These are phyloP conservation scores for Harpagifer antarcticus DNA, from an alignment of 2,797 vertebrate genomes.

Conservation along the genomic window DNA sequence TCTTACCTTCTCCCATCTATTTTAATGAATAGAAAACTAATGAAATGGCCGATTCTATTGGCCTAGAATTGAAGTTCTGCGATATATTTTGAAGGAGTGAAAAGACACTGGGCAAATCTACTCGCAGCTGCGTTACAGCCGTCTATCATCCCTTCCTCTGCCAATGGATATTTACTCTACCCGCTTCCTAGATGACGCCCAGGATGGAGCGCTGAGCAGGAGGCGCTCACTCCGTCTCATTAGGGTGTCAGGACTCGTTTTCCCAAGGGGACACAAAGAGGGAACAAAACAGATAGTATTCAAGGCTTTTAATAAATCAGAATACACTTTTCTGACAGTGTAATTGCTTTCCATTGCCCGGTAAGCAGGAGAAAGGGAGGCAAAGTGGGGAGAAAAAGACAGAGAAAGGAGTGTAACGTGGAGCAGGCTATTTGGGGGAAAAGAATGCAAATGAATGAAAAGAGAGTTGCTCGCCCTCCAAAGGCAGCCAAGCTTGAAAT, in stretches of 20 bases:
- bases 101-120: constrained; percentile 56
- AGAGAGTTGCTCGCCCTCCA: constrained; percentile 93
- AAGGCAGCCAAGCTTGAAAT: constrained; percentile 97
- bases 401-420: constrained; percentile 77
- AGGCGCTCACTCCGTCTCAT: constrained; percentile 81
- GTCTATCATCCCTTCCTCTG: constrained; percentile 62
- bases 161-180: constrained; percentile 80
- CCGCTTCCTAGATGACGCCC: constrained; percentile 66
- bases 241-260: constrained; percentile 80
- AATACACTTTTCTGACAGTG: constrained; percentile 95
- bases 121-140: constrained; percentile 53
- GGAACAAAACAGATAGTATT: constrained; percentile 90
- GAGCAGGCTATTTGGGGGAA: constrained; percentile 89
- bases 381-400: constrained; percentile 55
- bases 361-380: constrained; percentile 71
- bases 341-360: constrained; percentile 93
- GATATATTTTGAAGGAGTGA: constrained; percentile 58
- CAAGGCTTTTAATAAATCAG: constrained; percentile 95
- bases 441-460: constrained; percentile 97
- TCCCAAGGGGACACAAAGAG: constrained; percentile 77
- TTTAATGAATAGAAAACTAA: constrained; percentile 57
- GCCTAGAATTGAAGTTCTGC: constrained; percentile 32
- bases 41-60: constrained; percentile 32
- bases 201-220: constrained; percentile 68
- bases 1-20: constrained; percentile 34